Percentiles rank a stretch among this genome's conserved stretches.
phyloP scores from a whole-genome alignment of 2,113 vertebrate genomes.

The Oryzias woworae region DNA sequence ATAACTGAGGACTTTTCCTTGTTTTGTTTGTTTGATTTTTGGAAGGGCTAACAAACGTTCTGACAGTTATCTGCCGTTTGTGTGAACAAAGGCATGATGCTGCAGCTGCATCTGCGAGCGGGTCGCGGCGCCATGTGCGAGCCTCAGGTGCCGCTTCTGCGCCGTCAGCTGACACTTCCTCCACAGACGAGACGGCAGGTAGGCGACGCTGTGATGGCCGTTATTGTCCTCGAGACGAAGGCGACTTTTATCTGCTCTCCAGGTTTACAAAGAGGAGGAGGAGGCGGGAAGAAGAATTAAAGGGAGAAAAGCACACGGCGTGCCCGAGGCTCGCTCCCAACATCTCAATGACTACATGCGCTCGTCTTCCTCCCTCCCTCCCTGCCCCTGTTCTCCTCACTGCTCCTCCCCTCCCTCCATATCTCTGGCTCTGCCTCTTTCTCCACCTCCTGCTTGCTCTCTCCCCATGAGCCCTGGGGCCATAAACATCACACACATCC shows the following conservation, averaged over 20 bases:
- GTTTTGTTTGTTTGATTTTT: too few species aligned
- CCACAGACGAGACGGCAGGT: constrained; percentile 33
- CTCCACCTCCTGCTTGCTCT: constrained; percentile 55
- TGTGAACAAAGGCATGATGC: constrained; percentile 20
- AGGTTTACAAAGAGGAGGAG: constrained; percentile 53
- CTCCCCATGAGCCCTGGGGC: constrained; percentile 52
- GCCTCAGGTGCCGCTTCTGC: not conserved
- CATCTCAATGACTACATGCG: constrained; percentile 70
- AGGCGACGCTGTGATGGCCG: constrained; percentile 55
- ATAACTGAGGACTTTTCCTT: too few species aligned
- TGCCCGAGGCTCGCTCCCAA: constrained; percentile 73
- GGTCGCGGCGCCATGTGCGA: constrained; percentile 16
- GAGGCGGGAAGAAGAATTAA: constrained; percentile 9
- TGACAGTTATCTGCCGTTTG: too few species aligned
- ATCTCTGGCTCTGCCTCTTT: constrained; percentile 52
- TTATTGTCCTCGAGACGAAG: constrained; percentile 63
- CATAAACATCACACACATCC: constrained; percentile 71
- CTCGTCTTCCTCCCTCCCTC: constrained; percentile 30
- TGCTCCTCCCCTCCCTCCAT: constrained; percentile 44
- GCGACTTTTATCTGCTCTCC: constrained; percentile 69
- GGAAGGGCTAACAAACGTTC: too few species aligned
- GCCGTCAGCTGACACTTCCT: constrained; percentile 14
- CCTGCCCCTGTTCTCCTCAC: constrained; percentile 34
- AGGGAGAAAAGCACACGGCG: constrained; percentile 54
- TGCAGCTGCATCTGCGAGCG: constrained; percentile 25